Conservation (phyloP, 2,797 vertebrate species). For the Tachyglossus aculeatus region DNA sequence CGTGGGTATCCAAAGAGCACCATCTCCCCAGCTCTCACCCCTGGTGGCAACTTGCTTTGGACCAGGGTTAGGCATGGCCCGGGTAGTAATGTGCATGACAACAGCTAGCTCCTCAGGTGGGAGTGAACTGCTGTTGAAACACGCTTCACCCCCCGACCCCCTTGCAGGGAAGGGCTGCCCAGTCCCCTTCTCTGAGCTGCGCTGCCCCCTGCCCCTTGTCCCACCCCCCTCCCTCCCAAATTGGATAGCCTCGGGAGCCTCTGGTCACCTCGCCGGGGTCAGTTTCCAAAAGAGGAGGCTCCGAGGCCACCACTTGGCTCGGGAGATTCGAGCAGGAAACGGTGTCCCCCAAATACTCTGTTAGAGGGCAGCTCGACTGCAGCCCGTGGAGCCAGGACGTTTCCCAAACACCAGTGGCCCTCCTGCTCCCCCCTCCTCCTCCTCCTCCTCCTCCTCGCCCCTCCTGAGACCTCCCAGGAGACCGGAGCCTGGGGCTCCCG, state of each 20-base stretch:
- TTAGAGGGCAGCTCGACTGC: no score
- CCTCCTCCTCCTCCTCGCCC: background rate
- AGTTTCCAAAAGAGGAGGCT: conserved; percentile 5
- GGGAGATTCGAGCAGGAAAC: background rate
- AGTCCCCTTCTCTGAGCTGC: background rate
- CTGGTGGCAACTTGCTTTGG: conserved; percentile 3
- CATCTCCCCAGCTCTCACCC: background rate
- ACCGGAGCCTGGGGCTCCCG: conserved; percentile 27
- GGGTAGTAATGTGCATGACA: conserved; percentile 29
- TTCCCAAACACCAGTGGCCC: background rate
- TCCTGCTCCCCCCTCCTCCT: background rate
- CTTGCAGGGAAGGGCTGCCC: no score
- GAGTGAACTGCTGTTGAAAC: background rate
- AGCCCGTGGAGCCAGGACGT: background rate
- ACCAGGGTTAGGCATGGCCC: conserved; percentile 9
- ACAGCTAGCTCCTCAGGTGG: background rate
- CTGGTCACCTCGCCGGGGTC: background rate
- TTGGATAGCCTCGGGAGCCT: conserved; percentile 3
- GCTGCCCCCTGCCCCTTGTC: background rate
- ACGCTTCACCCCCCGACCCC: background rate
- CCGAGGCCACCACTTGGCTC: background rate
- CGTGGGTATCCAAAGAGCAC: background rate
- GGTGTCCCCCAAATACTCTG: background rate
- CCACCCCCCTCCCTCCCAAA: background rate
- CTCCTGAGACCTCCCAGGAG: background rate